These are phyloP conservation scores for Drosophila gunungcola DNA, from an alignment of 1,140 invertebrate species.

Conservation along the genomic window DNA sequence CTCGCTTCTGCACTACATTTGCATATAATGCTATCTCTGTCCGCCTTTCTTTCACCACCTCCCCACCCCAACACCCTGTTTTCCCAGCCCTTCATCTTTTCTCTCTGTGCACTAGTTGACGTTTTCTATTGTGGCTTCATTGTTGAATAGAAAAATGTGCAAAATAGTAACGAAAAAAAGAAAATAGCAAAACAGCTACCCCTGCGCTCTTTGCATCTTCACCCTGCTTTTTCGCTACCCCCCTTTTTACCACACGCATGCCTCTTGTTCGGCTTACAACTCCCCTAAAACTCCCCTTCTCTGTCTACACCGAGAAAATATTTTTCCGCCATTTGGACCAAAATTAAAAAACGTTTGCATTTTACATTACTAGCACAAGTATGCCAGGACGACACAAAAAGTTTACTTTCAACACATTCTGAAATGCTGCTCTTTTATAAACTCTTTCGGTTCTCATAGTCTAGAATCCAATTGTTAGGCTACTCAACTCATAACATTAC, in stretches of 20 bases:
- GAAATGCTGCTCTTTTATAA: too few relatives aligned
- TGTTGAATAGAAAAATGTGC: conserved; percentile 84
- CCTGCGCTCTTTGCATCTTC: conserved; percentile 6
- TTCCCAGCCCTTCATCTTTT: conserved; percentile 17
- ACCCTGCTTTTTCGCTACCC: not conserved
- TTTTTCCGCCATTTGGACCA: too few relatives aligned
- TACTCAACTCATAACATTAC: too few relatives aligned
- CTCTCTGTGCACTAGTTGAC: conserved; percentile 72
- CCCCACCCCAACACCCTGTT: not conserved
- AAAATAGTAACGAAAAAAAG: conserved; percentile 79
- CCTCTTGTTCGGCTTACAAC: conserved; percentile 32
- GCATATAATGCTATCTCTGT: conserved; percentile 56
- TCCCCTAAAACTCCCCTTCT: conserved; percentile 17
- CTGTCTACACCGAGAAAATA: not conserved
- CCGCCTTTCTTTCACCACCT: conserved; percentile 32
- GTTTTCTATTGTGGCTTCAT: conserved; percentile 82
- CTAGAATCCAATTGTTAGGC: too few relatives aligned
- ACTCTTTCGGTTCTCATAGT: too few relatives aligned
- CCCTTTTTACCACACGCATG: conserved; percentile 59
- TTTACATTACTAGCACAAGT: too few relatives aligned
- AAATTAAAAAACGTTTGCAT: too few relatives aligned
- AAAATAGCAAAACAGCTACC: conserved; percentile 74
- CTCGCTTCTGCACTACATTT: conserved; percentile 62
- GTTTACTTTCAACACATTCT: too few relatives aligned
- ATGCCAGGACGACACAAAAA: too few relatives aligned